These are phyloP conservation scores for Danio aesculapii DNA, from an alignment of 2,797 vertebrate species.

Conservation along the genomic window DNA sequence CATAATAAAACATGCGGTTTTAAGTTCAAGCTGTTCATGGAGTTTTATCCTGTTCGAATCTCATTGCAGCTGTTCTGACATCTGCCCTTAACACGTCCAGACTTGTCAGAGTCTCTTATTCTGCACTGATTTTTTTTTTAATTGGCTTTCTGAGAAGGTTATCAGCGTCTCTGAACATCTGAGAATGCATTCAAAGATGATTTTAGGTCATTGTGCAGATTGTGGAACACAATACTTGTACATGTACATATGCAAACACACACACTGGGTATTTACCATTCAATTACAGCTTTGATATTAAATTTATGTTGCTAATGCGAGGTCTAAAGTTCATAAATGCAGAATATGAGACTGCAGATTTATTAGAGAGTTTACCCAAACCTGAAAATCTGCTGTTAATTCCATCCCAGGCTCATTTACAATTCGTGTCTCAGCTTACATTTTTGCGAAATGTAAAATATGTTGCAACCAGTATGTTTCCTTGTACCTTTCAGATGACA, in stretches of 20 bases:
- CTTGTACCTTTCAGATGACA: no score
- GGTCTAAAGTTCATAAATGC: not conserved
- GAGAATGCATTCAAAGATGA: not conserved
- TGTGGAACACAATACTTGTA: not conserved
- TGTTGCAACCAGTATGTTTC: no score
- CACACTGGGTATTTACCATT: not conserved
- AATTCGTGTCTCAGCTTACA: no score
- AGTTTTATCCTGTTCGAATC: not conserved
- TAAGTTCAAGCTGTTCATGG: not conserved
- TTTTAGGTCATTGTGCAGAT: constrained; percentile 12
- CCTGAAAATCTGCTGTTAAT: no score
- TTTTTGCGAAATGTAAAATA: no score
- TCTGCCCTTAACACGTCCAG: constrained; percentile 23
- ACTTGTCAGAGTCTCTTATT: constrained; percentile 8
- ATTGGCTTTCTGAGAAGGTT: constrained; percentile 11
- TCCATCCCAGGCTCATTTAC: no score
- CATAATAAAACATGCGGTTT: not conserved
- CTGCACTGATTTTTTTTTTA: constrained; percentile 23
- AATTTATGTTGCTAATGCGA: not conserved
- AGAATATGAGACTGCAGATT: no score
- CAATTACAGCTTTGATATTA: not conserved
- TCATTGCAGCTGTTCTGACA: constrained; percentile 37
- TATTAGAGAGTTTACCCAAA: no score
- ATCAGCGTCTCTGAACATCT: not conserved
- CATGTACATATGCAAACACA: not conserved